Evolutionary conservation across 2,888 invertebrate species (phyloP).

Genomic region (Eulithis testata): DNA sequence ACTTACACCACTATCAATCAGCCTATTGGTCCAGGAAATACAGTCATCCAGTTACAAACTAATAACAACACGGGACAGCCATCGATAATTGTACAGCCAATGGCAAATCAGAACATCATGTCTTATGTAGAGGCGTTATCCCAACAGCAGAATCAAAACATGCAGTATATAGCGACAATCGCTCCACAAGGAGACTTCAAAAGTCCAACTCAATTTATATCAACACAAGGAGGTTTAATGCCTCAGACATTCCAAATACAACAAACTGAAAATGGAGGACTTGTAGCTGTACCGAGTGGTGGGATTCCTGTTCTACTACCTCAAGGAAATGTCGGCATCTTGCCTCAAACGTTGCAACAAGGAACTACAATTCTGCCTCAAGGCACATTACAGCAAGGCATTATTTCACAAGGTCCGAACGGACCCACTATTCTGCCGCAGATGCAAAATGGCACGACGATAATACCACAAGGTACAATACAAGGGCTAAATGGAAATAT

Average conservation of each 20-base stretch:
- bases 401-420: conserved; percentile 80
- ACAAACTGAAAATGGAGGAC: conserved; percentile 85
- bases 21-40: conserved; percentile 76
- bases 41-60: conserved; percentile 85
- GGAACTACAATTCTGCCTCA: conserved; percentile 85
- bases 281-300: conserved; percentile 85
- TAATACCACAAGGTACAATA: conserved; percentile 85
- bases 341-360: conserved; percentile 81
- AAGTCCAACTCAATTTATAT: conserved; percentile 82
- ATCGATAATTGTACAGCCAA: conserved; percentile 88
- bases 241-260: conserved; percentile 86
- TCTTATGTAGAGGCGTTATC: conserved; percentile 89
- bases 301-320: conserved; percentile 83
- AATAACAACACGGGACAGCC: conserved; percentile 84
- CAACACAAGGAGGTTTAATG: conserved; percentile 77
- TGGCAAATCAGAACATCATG: conserved; percentile 84
- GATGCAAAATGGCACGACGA: conserved; percentile 85
- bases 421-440: conserved; percentile 86
- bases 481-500: conserved; percentile 75
- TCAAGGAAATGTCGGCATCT: conserved; percentile 81
- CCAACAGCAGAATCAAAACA: conserved; percentile 88
- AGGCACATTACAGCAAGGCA: conserved; percentile 82
- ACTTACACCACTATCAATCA: conserved; percentile 78
- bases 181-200: conserved; percentile 86
- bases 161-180: conserved; percentile 91